Base-by-base conservation (phyloP, 2,888 invertebrate genomes). In the Xanthia togata region DNA sequence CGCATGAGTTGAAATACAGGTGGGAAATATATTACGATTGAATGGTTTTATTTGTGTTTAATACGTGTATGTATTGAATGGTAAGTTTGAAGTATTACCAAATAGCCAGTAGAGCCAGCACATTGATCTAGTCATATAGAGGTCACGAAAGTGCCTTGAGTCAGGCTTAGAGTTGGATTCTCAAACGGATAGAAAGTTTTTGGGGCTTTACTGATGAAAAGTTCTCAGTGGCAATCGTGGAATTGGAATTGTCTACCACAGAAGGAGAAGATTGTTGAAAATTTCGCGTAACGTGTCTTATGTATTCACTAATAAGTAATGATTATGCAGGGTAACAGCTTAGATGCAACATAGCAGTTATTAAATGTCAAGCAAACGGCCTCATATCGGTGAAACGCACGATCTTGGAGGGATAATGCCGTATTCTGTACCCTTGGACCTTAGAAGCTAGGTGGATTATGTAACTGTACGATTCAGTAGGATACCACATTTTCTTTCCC, bases 41-140 rank as follows among this genome's bases (percentile, higher is more conserved):
- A 76, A 85, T 73, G 17, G 53, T 38, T 82, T 81, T 79, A 86
- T 87, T 78, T 69, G 73, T 75, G 50, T 85, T 80, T 85, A 80
- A 82, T 87, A 74, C 75, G 79, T 67, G 41, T 57, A 38, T 78
- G 83, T 20, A 31, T 47, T 14, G 74, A 82, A 78, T 83, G 17
- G 59, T 35, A 82, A 83, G 38, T 44, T 44, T 60, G 38, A n/a
- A 12, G n/a, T 68, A 26, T 68, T 76, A 50, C 62, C 14, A 44
- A 20, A 77, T 26, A 59, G 5, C 5, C 14, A 35, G 4, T 55
- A 35, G 9, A 35, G 6, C 0, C 12, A 23, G 17, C 0, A 9
- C 14, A 31, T 70, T 44, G 17, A 17, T 44, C 8, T 17, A 35
- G n/a, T 71, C 17, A 44, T n/a, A 3, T 65, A 41, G 17, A n/a